Evolutionary conservation across 2,113 vertebrate species (phyloP).

Genomic region (Zootoca vivipara): DNA sequence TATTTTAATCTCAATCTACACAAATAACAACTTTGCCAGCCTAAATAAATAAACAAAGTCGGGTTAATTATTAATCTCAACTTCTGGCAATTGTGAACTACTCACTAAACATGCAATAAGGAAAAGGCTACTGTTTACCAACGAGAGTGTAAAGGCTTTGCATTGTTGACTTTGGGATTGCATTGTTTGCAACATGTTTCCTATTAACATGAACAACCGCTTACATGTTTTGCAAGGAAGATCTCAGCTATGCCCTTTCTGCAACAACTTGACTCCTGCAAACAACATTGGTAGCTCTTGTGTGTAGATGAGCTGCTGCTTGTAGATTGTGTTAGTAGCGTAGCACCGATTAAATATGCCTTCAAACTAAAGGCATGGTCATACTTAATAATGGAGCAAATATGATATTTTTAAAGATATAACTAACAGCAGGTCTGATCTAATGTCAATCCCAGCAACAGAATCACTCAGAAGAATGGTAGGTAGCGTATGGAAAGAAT

Average conservation of each 20-base stretch:
- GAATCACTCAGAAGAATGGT: background rate
- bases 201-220: slow-evolving; percentile 54
- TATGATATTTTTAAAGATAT: background rate
- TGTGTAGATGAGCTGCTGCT: background rate
- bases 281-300: slow-evolving; percentile 40
- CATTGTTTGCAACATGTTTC: slow-evolving; percentile 53
- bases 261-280: slow-evolving; percentile 29
- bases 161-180: slow-evolving; percentile 31
- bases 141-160: slow-evolving; percentile 47
- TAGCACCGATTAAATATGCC: background rate
- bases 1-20: slow-evolving; percentile 56
- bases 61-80: background rate
- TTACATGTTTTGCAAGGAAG: slow-evolving; percentile 43
- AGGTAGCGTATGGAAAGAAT: background rate
- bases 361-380: background rate
- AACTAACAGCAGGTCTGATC: background rate
- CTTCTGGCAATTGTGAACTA: background rate
- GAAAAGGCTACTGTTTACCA: slow-evolving; percentile 5
- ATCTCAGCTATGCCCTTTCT: slow-evolving; percentile 25
- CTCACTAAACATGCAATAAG: background rate
- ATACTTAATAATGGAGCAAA: background rate
- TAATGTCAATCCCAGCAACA: background rate
- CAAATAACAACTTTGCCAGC: background rate
- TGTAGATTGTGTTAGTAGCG: slow-evolving; percentile 1
- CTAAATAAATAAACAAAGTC: background rate